A percentile compares a stretch with the other conserved stretches of the same genome.
These are phyloP conservation scores for Porites lobata DNA, from an alignment of 92 coral and sea anemone genomes.

Conservation along the genomic window DNA sequence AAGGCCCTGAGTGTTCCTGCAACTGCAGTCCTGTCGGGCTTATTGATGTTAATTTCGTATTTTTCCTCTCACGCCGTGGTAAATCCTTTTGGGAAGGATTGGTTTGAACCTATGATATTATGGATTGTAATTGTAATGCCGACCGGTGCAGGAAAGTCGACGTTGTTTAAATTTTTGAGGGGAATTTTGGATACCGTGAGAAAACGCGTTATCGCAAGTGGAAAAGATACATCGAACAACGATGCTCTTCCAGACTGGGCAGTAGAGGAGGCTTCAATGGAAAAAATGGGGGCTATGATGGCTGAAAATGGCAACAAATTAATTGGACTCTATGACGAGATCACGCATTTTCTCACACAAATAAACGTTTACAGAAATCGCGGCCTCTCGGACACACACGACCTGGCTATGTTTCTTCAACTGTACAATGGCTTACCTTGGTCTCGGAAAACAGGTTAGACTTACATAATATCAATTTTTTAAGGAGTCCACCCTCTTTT, in stretches of 20 bases:
- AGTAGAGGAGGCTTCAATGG: slow-evolving; percentile 40
- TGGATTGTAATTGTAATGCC: no score
- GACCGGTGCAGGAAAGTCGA: no score
- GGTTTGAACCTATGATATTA: no score
- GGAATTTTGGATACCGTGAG: slow-evolving; percentile 12
- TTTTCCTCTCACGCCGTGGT: neutral
- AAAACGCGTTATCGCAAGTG: neutral
- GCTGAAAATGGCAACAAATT: no score
- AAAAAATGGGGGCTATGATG: slow-evolving; percentile 29
- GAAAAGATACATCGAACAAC: neutral
- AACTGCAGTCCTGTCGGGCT: slow-evolving; percentile 30
- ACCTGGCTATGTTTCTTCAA: slow-evolving; percentile 45
- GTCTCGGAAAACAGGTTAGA: slow-evolving; percentile 36
- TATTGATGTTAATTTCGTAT: slow-evolving; percentile 23
- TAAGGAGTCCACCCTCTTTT: no score
- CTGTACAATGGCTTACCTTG: slow-evolving; percentile 42
- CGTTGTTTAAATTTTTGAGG: no score
- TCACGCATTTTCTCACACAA: no score
- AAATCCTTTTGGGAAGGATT: neutral
- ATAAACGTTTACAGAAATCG: slow-evolving; percentile 26
- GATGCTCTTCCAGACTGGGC: neutral
- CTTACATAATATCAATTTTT: neutral
- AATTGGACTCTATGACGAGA: no score
- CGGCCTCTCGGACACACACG: slow-evolving; percentile 35
- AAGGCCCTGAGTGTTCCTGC: slow-evolving; percentile 50